Percentiles rank a stretch among this genome's conserved stretches.
Conservation (phyloP, 2,888 invertebrate genomes). For the Chironomus tentans region DNA sequence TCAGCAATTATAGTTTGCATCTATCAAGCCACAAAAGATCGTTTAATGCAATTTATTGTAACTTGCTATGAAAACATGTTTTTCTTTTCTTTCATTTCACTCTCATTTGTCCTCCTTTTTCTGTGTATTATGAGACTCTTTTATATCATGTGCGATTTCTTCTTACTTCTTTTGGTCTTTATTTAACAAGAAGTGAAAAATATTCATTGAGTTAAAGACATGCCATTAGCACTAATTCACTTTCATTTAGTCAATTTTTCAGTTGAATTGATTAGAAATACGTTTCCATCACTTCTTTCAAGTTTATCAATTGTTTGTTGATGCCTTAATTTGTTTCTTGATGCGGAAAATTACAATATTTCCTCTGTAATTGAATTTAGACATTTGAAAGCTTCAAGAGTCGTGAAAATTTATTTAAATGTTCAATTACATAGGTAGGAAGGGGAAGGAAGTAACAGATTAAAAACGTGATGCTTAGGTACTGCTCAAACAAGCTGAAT, state of each 20-base stretch:
- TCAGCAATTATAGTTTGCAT: not conserved
- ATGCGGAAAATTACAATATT: too few relatives aligned
- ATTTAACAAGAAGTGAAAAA: not conserved
- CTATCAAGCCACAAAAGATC: not conserved
- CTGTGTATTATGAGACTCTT: not conserved
- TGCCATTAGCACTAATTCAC: constrained; percentile 6
- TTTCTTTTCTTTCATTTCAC: not conserved
- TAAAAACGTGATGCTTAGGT: too few relatives aligned
- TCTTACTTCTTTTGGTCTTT: not conserved
- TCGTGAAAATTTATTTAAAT: too few relatives aligned
- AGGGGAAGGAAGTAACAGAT: too few relatives aligned
- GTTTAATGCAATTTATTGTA: not conserved
- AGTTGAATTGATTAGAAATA: not conserved
- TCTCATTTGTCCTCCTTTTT: constrained; percentile 6
- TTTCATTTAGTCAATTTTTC: constrained; percentile 1
- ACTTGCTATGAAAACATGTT: constrained; percentile 11
- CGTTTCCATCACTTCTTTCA: too few relatives aligned
- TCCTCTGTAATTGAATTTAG: too few relatives aligned
- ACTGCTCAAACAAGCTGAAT: too few relatives aligned
- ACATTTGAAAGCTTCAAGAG: too few relatives aligned
- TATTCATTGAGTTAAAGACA: not conserved
- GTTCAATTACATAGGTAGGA: too few relatives aligned
- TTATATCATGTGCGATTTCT: not conserved
- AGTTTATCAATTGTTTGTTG: too few relatives aligned
- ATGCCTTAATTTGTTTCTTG: too few relatives aligned